Evolutionary conservation across 2,888 invertebrate species (phyloP).

Genomic region (Melikaiella ostensackeni): DNA sequence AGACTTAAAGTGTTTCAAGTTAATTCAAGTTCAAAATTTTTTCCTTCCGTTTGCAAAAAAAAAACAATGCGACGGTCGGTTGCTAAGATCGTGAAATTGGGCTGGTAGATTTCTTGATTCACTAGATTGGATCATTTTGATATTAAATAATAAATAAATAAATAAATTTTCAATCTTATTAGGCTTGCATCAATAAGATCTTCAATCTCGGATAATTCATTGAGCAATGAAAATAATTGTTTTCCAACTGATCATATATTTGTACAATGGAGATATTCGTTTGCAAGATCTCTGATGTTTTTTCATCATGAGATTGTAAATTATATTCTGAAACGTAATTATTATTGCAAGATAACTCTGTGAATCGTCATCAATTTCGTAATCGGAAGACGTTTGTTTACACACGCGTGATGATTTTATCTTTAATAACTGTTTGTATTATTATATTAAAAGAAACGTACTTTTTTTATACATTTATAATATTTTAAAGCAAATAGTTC

Average conservation of each 20-base stretch:
- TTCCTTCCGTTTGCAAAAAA: too few species aligned
- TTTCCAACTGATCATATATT: not conserved
- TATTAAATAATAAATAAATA: too few species aligned
- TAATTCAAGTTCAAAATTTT: too few species aligned
- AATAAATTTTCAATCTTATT: too few species aligned
- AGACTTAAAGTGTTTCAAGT: too few species aligned
- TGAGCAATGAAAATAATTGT: slow-evolving; percentile 22
- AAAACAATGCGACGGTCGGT: too few species aligned
- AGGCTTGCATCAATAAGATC: not conserved
- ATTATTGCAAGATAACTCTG: not conserved
- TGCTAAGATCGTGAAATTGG: too few species aligned
- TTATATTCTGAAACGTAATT: not conserved
- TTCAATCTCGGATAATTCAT: not conserved
- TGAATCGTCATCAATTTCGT: not conserved
- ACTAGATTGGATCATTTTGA: too few species aligned
- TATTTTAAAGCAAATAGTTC: not conserved
- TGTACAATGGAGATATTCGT: slow-evolving; percentile 1
- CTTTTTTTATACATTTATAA: not conserved
- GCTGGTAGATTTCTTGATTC: too few species aligned
- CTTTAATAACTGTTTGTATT: not conserved
- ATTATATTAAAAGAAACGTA: not conserved
- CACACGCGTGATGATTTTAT: not conserved
- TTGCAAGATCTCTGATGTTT: not conserved
- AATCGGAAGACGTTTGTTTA: not conserved
- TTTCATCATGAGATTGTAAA: not conserved